Evolutionary conservation across 2,797 vertebrate species (phyloP).

Genomic region (Acridotheres tristis): DNA sequence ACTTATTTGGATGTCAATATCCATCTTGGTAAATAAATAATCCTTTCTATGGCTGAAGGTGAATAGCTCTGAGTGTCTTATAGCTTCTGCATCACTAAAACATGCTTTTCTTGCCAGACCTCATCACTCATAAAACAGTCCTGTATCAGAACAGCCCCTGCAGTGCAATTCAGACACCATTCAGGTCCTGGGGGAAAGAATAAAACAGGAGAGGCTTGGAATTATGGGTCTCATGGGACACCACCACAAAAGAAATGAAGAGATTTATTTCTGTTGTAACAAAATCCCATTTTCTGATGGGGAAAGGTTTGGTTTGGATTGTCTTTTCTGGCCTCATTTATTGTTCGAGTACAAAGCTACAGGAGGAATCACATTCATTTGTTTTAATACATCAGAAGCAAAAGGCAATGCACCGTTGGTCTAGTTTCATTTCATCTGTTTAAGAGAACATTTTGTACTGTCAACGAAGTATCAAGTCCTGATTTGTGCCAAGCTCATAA

Average conservation of each 20-base stretch:
- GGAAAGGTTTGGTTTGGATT: not conserved
- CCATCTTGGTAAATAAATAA: not conserved
- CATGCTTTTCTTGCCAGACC: not conserved
- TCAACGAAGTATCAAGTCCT: not conserved
- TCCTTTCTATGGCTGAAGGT: not conserved
- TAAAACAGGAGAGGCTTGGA: not conserved
- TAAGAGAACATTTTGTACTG: not conserved
- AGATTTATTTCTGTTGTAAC: slow-evolving; percentile 5
- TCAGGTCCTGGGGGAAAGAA: not conserved
- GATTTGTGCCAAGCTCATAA: not conserved
- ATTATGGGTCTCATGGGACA: not conserved
- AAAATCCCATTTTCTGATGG: slow-evolving; percentile 4
- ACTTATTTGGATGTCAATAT: not conserved
- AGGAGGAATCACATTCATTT: not conserved
- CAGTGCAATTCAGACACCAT: not conserved
- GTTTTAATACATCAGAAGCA: not conserved
- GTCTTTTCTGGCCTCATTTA: not conserved
- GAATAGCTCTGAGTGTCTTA: not conserved
- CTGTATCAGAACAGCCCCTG: not conserved
- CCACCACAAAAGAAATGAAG: not conserved
- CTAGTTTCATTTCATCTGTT: not conserved
- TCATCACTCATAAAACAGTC: not conserved
- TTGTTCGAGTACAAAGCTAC: not conserved
- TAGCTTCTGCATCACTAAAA: not conserved
- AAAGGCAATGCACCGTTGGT: not conserved